A percentile compares a stretch with the other conserved stretches of the same genome.
These are phyloP conservation scores for Tinea trinotella DNA, from an alignment of 2,888 invertebrate genomes.

Conservation along the genomic window DNA sequence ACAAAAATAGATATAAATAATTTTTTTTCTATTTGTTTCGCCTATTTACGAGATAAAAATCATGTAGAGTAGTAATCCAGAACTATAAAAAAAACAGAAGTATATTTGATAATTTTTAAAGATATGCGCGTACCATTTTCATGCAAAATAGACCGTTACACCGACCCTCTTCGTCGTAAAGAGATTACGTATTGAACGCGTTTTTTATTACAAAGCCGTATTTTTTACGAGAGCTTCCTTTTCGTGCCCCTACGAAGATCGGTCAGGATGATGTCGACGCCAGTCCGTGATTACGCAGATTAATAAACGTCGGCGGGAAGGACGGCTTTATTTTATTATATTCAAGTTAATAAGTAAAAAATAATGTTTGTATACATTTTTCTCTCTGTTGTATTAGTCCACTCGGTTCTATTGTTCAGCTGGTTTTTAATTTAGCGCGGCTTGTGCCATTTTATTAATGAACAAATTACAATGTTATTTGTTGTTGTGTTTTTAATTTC, in stretches of 20 bases:
- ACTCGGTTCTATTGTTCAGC: background rate
- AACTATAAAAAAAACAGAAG: background rate
- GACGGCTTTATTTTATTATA: conserved; percentile 14
- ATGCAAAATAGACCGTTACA: conserved; percentile 6
- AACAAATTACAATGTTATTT: background rate
- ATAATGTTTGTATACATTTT: background rate
- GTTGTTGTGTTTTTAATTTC: background rate
- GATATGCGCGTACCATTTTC: conserved; percentile 1
- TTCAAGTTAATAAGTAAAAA: background rate
- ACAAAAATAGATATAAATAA: too few relatives aligned
- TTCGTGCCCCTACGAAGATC: conserved; percentile 11
- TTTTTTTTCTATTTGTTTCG: too few relatives aligned
- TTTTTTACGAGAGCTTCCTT: conserved; percentile 17
- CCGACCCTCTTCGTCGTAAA: conserved; percentile 8
- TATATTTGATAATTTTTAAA: background rate
- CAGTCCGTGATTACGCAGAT: conserved; percentile 18
- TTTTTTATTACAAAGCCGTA: conserved; percentile 18
- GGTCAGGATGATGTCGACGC: conserved; percentile 13
- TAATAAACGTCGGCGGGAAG: conserved; percentile 18
- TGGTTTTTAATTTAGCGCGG: background rate
- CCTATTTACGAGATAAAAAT: too few relatives aligned
- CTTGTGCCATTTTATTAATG: background rate
- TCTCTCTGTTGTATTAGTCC: background rate
- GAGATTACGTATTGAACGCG: conserved; percentile 17
- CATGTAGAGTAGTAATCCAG: too few relatives aligned